These are phyloP conservation scores for Nephrotoma flavescens DNA, from an alignment of 2,888 invertebrate genomes.

Conservation along the genomic window DNA sequence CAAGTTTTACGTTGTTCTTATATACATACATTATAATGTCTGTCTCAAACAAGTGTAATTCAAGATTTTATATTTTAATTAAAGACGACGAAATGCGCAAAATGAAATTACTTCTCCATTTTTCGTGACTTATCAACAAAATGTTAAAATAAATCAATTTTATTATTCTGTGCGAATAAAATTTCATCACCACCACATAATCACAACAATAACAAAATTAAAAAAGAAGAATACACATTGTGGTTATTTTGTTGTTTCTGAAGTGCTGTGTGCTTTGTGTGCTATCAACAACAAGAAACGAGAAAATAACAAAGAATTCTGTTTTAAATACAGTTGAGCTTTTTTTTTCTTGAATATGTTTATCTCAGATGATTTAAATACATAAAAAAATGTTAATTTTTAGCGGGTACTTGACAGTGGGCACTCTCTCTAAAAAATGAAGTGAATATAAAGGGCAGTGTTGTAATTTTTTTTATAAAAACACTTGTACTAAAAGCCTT, in stretches of 20 bases:
- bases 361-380: background rate
- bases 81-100: background rate
- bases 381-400: background rate
- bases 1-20: background rate
- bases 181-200: background rate
- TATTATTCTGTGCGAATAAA: background rate
- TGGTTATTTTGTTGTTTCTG: background rate
- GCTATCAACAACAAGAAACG: background rate
- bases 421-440: background rate
- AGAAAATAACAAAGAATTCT: background rate
- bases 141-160: background rate
- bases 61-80: background rate
- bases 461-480: no score
- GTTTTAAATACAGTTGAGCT: background rate
- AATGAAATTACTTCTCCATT: background rate
- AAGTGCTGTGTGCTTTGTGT: background rate
- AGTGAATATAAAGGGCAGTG: background rate
- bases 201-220: background rate
- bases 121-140: background rate
- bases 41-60: background rate
- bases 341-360: background rate
- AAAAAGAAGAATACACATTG: background rate
- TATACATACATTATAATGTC: background rate
- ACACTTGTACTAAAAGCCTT: no score
- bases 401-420: background rate